These are phyloP conservation scores for Drosophila orosa DNA, from an alignment of 1,140 invertebrate species.

Conservation along the genomic window DNA sequence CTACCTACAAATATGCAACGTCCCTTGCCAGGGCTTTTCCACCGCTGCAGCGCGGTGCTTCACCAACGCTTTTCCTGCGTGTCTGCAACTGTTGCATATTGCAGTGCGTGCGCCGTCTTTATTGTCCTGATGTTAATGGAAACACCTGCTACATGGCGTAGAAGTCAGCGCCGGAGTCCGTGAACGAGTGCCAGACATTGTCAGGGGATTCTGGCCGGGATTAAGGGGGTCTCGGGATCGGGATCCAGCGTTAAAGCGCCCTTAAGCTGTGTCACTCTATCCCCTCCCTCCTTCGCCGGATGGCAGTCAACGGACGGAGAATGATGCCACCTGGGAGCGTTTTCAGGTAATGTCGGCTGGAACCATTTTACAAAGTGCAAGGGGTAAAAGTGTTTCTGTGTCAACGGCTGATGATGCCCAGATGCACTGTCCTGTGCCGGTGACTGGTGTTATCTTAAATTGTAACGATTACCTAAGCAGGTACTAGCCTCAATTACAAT, in stretches of 20 bases:
- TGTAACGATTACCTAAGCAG: neutral
- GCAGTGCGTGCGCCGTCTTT: constrained; percentile 59
- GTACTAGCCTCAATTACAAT: too few species aligned
- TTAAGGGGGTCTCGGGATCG: constrained; percentile 8
- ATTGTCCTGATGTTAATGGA: constrained; percentile 54
- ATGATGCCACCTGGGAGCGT: constrained; percentile 36
- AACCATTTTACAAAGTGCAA: constrained; percentile 25
- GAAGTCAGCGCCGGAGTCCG: constrained; percentile 45
- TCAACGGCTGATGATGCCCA: neutral
- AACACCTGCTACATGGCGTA: constrained; percentile 30
- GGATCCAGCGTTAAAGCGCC: constrained; percentile 4
- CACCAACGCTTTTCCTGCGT: constrained; percentile 33
- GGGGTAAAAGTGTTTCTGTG: constrained; percentile 19
- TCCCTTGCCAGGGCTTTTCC: neutral
- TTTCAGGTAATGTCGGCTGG: constrained; percentile 25
- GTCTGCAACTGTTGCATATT: constrained; percentile 73
- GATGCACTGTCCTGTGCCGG: neutral
- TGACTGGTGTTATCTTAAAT: neutral
- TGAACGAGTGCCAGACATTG: constrained; percentile 37
- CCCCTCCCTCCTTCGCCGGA: neutral
- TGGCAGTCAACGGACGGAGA: constrained; percentile 20
- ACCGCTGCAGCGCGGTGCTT: too few species aligned
- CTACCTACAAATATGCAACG: constrained; percentile 46
- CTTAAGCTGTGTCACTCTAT: constrained; percentile 20
- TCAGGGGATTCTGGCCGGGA: constrained; percentile 31